Conservation (phyloP, 2,888 invertebrate species). For the Cryptus armator region DNA sequence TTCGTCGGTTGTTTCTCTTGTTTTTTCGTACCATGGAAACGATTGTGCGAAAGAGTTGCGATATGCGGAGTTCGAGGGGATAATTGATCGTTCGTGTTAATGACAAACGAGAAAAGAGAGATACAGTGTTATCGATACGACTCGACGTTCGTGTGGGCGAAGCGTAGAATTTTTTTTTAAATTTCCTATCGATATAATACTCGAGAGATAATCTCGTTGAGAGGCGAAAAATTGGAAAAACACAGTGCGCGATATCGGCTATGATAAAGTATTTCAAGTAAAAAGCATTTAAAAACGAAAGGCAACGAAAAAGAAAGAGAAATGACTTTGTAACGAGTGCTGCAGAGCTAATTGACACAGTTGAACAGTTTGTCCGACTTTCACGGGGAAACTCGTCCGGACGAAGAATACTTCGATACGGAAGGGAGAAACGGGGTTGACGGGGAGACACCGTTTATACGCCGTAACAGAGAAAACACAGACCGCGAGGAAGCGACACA, state of each 20-base stretch:
- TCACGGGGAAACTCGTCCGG: not conserved
- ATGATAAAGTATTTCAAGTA: not conserved
- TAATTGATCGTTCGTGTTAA: not conserved
- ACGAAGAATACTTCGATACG: slow-evolving; percentile 21
- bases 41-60: no score
- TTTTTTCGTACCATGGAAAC: not conserved
- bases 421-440: not conserved
- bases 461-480: slow-evolving; percentile 15
- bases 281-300: not conserved
- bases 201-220: not conserved
- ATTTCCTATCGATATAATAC: not conserved
- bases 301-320: not conserved
- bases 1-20: not conserved
- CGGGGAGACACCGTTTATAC: not conserved
- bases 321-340: not conserved
- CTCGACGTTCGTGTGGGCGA: slow-evolving; percentile 26
- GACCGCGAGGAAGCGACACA: slow-evolving; percentile 13
- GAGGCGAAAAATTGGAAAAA: not conserved
- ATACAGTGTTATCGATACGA: not conserved
- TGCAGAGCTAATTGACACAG: not conserved
- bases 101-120: slow-evolving; percentile 7
- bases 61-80: not conserved
- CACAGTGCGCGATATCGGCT: not conserved
- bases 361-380: slow-evolving; percentile 14
- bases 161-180: not conserved